phyloP scores from a whole-genome alignment of 2,888 invertebrate genomes.

The Hymenopus coronatus region DNA sequence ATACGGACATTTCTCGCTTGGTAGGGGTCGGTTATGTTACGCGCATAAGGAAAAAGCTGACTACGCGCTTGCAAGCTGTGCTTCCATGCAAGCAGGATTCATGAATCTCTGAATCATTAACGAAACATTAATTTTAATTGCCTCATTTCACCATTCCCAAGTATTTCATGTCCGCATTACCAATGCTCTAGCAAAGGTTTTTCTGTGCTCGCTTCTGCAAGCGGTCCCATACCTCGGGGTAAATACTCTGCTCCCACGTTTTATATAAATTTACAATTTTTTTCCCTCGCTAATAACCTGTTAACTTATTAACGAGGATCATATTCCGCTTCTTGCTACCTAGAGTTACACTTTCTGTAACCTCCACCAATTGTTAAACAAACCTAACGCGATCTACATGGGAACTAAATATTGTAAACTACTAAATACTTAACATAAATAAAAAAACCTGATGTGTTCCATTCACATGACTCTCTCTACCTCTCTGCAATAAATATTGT shows the following conservation, averaged over 20 bases:
- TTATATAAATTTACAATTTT: no score
- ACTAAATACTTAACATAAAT: no score
- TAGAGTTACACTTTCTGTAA: no score
- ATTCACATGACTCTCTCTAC: no score
- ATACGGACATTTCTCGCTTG: neutral
- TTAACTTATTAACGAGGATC: neutral
- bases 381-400: no score
- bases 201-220: neutral
- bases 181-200: neutral
- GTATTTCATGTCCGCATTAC: neutral
- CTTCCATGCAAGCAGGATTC: neutral
- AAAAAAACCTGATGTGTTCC: no score
- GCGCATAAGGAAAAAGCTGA: neutral
- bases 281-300: neutral
- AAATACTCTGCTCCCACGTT: no score
- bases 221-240: no score
- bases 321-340: no score
- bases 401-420: no score
- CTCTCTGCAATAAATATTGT: no score
- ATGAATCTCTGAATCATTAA: constrained; percentile 3
- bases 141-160: constrained; percentile 7
- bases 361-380: no score
- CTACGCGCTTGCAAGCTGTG: neutral
- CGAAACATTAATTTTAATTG: constrained; percentile 11
- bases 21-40: neutral